phyloP scores from a whole-genome alignment of 2,888 invertebrate species.

The Punctoribates punctum region DNA sequence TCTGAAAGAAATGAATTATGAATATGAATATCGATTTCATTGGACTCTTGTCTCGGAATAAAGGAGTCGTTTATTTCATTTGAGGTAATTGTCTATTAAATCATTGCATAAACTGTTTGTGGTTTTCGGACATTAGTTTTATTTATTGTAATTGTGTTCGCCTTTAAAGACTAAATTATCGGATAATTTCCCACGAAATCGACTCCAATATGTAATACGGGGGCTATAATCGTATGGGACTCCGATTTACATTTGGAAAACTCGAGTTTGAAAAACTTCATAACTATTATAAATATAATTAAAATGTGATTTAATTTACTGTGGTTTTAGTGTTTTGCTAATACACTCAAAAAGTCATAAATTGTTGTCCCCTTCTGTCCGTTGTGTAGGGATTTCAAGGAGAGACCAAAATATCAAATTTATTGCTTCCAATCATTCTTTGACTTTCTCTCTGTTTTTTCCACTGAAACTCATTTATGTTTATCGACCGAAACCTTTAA shows the following conservation, averaged over 20 bases:
- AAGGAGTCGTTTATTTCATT: background rate
- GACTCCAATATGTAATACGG: background rate
- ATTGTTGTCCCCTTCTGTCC: slow-evolving; percentile 13
- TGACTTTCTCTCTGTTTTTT: background rate
- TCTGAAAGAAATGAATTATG: slow-evolving; percentile 26
- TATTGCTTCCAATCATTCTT: slow-evolving; percentile 2
- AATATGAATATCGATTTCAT: slow-evolving; percentile 18
- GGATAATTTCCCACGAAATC: background rate
- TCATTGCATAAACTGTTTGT: too few species aligned
- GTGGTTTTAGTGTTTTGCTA: slow-evolving; percentile 16
- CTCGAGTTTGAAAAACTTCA: background rate
- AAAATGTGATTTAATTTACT: slow-evolving; percentile 32
- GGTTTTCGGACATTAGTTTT: background rate
- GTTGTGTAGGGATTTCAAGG: background rate
- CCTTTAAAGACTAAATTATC: background rate
- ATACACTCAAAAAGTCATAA: slow-evolving; percentile 15
- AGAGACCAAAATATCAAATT: slow-evolving; percentile 18
- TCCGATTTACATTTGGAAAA: background rate
- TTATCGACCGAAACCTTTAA: too few species aligned
- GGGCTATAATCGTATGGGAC: background rate
- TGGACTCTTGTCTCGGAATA: background rate
- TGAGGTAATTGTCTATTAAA: too few species aligned
- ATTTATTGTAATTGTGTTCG: background rate
- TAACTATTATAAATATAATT: background rate
- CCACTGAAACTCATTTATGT: background rate